Percentiles rank a stretch among this genome's conserved stretches.
phyloP scores from a whole-genome alignment of 2,888 invertebrate species.

The Acleris holmiana region DNA sequence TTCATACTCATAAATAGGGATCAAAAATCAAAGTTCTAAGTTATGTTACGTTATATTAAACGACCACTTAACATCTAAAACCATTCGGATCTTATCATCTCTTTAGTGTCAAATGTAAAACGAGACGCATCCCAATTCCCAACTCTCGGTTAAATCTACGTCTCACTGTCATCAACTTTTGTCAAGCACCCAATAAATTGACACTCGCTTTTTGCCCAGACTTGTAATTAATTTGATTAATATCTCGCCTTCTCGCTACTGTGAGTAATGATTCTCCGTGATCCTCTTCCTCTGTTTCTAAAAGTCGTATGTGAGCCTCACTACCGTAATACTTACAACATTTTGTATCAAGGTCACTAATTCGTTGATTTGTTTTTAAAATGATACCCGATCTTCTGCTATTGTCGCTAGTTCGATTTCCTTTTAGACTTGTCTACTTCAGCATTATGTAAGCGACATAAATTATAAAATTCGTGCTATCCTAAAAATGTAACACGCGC shows the following conservation, averaged over 20 bases:
- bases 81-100: too few relatives aligned
- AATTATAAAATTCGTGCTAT: not conserved
- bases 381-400: not conserved
- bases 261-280: constrained; percentile 31
- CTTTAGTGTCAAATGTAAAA: too few relatives aligned
- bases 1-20: too few relatives aligned
- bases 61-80: too few relatives aligned
- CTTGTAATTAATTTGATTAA: constrained; percentile 31
- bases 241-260: constrained; percentile 21
- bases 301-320: not conserved
- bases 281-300: constrained; percentile 9
- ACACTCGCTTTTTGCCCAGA: constrained; percentile 23
- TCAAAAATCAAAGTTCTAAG: too few relatives aligned
- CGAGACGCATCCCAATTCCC: not conserved
- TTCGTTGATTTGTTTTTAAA: not conserved
- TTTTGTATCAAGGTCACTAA: not conserved
- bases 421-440: not conserved
- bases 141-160: not conserved
- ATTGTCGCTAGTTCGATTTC: not conserved
- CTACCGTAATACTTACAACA: not conserved
- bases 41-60: too few relatives aligned
- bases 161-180: constrained; percentile 11
- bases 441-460: not conserved
- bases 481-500: too few relatives aligned
- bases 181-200: constrained; percentile 23